Conservation (phyloP, 2,797 vertebrate species). For the Pygocentrus nattereri region DNA sequence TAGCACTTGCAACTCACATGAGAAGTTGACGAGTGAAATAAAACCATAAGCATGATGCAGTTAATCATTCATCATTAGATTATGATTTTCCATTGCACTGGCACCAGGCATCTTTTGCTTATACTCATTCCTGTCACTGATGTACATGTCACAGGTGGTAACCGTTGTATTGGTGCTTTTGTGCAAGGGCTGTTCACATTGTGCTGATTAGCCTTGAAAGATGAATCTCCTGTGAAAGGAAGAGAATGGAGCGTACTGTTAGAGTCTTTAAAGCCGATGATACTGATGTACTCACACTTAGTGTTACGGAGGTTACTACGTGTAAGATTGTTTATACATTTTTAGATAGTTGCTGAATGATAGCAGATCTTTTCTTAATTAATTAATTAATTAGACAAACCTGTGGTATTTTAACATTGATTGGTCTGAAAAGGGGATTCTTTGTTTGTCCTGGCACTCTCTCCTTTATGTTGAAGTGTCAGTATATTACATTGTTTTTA, state of each 20-base stretch:
- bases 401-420: not conserved
- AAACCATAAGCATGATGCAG: not conserved
- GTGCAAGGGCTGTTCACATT: not conserved
- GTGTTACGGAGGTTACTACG: not conserved
- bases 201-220: slow-evolving; percentile 8
- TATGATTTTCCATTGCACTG: not conserved
- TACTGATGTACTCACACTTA: not conserved
- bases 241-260: not conserved
- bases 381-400: not conserved
- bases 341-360: not conserved
- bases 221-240: not conserved
- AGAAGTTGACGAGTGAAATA: not conserved
- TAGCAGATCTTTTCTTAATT: not conserved
- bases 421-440: not conserved
- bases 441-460: not conserved
- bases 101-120: not conserved
- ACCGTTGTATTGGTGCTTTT: not conserved
- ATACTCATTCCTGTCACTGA: not conserved
- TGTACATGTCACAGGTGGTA: not conserved
- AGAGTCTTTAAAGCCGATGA: not conserved
- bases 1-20: not conserved
- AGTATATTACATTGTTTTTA: too few species aligned
- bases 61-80: slow-evolving; percentile 5
- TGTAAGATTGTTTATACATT: not conserved
- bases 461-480: too few species aligned